Evolutionary conservation across 2,888 invertebrate species (phyloP), one percentile per base, ranked within the genome.

Genomic region (Dendrolimus pini): DNA sequence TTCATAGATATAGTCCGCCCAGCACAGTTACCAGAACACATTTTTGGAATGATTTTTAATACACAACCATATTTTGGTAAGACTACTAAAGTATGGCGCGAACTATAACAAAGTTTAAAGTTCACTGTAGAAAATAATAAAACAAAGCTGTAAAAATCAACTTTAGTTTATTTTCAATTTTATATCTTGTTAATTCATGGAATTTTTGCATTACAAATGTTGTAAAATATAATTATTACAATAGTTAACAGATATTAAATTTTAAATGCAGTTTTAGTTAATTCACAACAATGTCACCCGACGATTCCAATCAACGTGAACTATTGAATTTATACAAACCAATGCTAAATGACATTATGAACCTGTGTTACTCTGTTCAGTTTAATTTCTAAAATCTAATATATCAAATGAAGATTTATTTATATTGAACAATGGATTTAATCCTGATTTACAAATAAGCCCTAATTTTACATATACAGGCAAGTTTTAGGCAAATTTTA

Each of bases 191-290:
- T 85, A 83, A 74, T 79, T 79, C 77, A 82, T 83, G 85, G 87
- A 89, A 88, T 87, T 89, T 85, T 87, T 71, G 83, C 82, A 85
- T 82, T 89, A 89, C 83, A 87, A 85, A 85, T 87, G 80, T 82
- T 83, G 85, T 84, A 85, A 87, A 85, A 83, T 85, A 88, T 83
- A 83, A 82, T 86, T 47, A 47, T 47, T 85, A 88, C 78, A 83
- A 83, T 83, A 85, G 81, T 82, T 85, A 86, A 86, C 85, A 88
- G 82, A 82, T 82, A 79, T 81, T 83, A 78, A 81, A 82, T 83
- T 88, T 88, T 87, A 89, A 89, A 90, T 89, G 90, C 89, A 86
- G 80, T 75, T 80, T 82, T 77, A 77, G 70, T 73, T 76, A 65
- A 64, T 77, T 70, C 69, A 69, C 81, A 82, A 85, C 86, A 88